phyloP scores from a whole-genome alignment of 2,888 invertebrate genomes.

The Halictus ligatus region DNA sequence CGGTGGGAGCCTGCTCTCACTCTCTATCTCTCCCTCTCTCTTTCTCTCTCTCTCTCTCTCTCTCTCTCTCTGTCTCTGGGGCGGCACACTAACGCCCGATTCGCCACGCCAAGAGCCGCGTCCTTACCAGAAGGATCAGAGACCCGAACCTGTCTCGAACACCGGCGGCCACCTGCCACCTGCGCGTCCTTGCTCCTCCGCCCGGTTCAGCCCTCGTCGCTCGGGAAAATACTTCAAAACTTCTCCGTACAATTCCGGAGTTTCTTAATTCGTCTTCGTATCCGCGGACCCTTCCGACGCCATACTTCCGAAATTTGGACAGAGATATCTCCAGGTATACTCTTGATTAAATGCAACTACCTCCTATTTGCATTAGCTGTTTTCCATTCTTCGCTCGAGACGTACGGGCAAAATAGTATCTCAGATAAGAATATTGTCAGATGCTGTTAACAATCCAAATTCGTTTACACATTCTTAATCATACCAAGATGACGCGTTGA shows the following conservation, averaged over 20 bases:
- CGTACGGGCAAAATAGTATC: neutral
- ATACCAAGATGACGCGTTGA: neutral
- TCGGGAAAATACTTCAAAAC: constrained; percentile 67
- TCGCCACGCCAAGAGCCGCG: constrained; percentile 58
- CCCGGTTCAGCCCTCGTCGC: constrained; percentile 38
- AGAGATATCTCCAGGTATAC: neutral
- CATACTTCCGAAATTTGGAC: neutral
- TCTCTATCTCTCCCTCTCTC: neutral
- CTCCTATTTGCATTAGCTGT: neutral
- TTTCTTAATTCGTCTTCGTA: constrained; percentile 51
- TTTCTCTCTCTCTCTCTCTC: neutral
- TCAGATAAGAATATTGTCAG: neutral
- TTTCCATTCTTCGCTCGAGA: neutral
- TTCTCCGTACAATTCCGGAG: constrained; percentile 39
- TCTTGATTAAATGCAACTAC: neutral
- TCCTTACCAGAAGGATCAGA: constrained; percentile 63
- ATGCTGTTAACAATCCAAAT: neutral
- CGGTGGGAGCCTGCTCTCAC: constrained; percentile 11
- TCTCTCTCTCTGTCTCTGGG: neutral
- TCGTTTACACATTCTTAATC: neutral
- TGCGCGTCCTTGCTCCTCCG: constrained; percentile 68
- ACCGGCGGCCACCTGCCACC: constrained; percentile 73
- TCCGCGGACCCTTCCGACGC: neutral
- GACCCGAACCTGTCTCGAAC: constrained; percentile 72
- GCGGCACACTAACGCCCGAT: constrained; percentile 47